Percentiles rank a stretch among this genome's conserved stretches.
These are phyloP conservation scores for Crocidura indochinensis DNA, from an alignment of 2,797 vertebrate species.

Conservation along the genomic window DNA sequence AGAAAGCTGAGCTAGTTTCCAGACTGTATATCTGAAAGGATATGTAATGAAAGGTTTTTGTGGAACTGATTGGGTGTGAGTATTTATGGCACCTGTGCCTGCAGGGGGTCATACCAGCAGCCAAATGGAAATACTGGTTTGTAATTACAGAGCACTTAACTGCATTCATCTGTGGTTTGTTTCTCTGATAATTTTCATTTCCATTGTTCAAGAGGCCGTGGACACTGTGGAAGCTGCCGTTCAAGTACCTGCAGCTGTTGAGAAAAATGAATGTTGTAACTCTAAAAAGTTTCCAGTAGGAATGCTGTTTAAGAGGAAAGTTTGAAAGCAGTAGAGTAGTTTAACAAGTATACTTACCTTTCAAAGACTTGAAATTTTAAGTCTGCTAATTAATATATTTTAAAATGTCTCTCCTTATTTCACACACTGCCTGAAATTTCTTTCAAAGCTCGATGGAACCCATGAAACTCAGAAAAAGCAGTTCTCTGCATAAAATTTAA, in stretches of 20 bases:
- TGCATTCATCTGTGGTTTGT: constrained; percentile 84
- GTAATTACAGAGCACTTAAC: constrained; percentile 87
- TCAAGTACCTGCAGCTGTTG: constrained; percentile 89
- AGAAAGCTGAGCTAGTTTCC: constrained; percentile 75
- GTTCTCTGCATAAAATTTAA: constrained; percentile 46
- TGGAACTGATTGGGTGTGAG: constrained; percentile 81
- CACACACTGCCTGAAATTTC: constrained; percentile 30
- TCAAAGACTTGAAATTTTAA: constrained; percentile 53
- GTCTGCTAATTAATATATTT: constrained; percentile 50
- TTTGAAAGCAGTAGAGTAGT: constrained; percentile 66
- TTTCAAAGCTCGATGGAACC: not conserved
- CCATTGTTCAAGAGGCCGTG: constrained; percentile 83
- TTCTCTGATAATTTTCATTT: constrained; percentile 88
- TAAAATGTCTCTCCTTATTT: constrained; percentile 51
- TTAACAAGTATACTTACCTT: constrained; percentile 72
- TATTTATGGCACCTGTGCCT: constrained; percentile 84
- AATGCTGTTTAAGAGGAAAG: constrained; percentile 66
- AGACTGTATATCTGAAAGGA: constrained; percentile 62
- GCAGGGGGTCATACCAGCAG: constrained; percentile 76
- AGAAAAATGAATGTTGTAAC: constrained; percentile 80
- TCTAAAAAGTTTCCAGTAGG: constrained; percentile 61
- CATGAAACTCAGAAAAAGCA: too few relatives aligned
- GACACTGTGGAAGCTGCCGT: constrained; percentile 81
- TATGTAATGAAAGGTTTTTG: constrained; percentile 81
- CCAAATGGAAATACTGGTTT: constrained; percentile 84